Evolutionary conservation across 1,140 invertebrate genomes (phyloP).

Genomic region (Matsumurasca onukii): DNA sequence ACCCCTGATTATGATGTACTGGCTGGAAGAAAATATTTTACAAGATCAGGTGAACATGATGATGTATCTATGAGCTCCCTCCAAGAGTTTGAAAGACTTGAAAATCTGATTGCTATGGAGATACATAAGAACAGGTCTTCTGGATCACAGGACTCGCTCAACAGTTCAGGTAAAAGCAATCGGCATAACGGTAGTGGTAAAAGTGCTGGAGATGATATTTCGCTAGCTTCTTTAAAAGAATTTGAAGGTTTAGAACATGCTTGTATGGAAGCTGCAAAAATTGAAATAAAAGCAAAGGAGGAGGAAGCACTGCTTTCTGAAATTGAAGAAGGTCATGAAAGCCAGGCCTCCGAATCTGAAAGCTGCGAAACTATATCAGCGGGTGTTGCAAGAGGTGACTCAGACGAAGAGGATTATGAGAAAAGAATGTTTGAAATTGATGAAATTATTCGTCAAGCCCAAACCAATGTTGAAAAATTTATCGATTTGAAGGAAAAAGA

Average conservation of each 20-base stretch:
- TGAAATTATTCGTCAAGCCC: constrained; percentile 69
- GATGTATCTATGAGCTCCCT: constrained; percentile 88
- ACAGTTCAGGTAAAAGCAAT: constrained; percentile 52
- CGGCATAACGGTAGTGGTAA: constrained; percentile 62
- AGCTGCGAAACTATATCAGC: constrained; percentile 67
- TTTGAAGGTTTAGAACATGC: constrained; percentile 91
- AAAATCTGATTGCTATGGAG: constrained; percentile 72
- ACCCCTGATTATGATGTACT: constrained; percentile 84
- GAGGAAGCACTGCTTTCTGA: constrained; percentile 74
- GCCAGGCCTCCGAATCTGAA: constrained; percentile 62
- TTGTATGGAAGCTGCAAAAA: constrained; percentile 77
- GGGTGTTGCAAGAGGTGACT: constrained; percentile 50
- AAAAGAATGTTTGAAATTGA: constrained; percentile 72
- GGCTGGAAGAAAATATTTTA: constrained; percentile 75
- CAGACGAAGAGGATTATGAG: constrained; percentile 64
- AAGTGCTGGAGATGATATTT: constrained; percentile 87
- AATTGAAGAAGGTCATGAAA: constrained; percentile 67
- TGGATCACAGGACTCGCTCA: constrained; percentile 71
- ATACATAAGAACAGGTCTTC: constrained; percentile 59
- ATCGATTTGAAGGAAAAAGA: constrained; percentile 45
- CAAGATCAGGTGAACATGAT: constrained; percentile 80
- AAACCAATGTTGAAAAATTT: constrained; percentile 64
- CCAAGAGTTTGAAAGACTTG: constrained; percentile 91
- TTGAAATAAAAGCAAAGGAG: constrained; percentile 80
- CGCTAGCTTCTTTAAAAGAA: constrained; percentile 89